A percentile compares a stretch with the other conserved stretches of the same genome.
Evolutionary conservation across 2,113 vertebrate species (phyloP).

Genomic region (Mellivora capensis): DNA sequence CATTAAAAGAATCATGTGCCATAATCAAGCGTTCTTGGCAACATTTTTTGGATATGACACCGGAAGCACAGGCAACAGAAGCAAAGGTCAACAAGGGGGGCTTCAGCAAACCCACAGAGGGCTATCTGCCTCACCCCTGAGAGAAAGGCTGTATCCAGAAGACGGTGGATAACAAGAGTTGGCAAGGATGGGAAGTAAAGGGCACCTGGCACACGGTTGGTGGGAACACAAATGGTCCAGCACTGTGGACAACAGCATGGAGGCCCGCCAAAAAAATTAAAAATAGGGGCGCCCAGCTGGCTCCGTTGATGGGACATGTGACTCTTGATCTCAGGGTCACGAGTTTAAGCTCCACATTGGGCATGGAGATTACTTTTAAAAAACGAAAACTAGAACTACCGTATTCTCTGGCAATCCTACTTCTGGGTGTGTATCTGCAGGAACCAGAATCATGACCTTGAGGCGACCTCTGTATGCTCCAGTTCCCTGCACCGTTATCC

Average conservation of each 20-base stretch:
- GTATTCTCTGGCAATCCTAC: neutral
- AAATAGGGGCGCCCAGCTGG: neutral
- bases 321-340: neutral
- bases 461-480: neutral
- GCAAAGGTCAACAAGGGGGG: neutral
- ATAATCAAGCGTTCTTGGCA: neutral
- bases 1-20: neutral
- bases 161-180: neutral
- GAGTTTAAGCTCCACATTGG: neutral
- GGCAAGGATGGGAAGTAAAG: neutral
- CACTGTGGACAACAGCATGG: neutral
- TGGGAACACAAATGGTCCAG: neutral
- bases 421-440: neutral
- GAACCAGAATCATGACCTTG: neutral
- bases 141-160: neutral
- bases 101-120: neutral
- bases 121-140: neutral
- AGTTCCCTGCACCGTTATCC: neutral
- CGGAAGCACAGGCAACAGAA: neutral
- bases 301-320: neutral
- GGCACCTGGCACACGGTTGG: neutral
- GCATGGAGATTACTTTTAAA: neutral
- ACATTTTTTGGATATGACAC: neutral
- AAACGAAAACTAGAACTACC: neutral
- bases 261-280: neutral